Conservation (phyloP, 35 echinoderm and acorn worm genomes). For the Lytechinus pictus region DNA sequence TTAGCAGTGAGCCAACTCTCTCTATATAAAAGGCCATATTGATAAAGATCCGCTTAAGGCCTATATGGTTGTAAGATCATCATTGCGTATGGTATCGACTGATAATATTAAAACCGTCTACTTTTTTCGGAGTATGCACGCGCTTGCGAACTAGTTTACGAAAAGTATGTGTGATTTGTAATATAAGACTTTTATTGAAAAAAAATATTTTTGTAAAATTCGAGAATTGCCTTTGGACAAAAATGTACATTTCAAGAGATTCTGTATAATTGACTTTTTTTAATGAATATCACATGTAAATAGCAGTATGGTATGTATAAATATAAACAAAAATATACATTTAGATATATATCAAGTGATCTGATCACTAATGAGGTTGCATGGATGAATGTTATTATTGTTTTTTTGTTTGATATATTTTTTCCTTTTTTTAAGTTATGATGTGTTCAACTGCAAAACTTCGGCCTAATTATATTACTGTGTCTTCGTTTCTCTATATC, state of each 20-base stretch:
- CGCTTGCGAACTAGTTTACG: neutral
- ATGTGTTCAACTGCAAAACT: too few species aligned
- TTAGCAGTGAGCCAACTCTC: too few species aligned
- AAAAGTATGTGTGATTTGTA: neutral
- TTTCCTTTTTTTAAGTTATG: too few species aligned
- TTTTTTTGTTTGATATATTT: too few species aligned
- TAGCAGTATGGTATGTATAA: neutral
- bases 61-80: too few species aligned
- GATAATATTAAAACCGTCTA: too few species aligned
- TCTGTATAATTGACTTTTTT: constrained; percentile 19
- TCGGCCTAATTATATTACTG: too few species aligned
- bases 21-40: too few species aligned
- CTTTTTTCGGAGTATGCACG: neutral
- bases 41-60: too few species aligned
- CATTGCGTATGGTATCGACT: too few species aligned
- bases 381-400: neutral
- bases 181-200: neutral
- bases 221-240: neutral
- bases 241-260: constrained; percentile 33
- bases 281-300: neutral
- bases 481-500: too few species aligned
- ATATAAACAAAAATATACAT: neutral
- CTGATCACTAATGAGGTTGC: neutral
- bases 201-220: constrained; percentile 5
- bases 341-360: neutral